These are phyloP conservation scores for Lepidochrysops patricia DNA, from an alignment of 2,888 invertebrate genomes.

Conservation along the genomic window DNA sequence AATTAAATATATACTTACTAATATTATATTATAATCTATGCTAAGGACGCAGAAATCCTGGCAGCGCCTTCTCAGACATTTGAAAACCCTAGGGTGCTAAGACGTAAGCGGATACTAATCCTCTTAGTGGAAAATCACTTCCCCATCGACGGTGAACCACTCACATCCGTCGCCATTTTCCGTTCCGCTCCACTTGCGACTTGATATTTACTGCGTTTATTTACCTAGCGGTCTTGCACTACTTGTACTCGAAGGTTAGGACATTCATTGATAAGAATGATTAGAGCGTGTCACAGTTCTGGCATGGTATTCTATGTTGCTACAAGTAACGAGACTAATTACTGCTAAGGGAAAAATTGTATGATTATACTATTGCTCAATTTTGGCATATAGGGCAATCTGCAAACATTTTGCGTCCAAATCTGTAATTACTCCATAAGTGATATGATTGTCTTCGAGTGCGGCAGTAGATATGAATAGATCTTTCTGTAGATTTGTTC, in stretches of 20 bases:
- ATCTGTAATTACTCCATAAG: no score
- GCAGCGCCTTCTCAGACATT: neutral
- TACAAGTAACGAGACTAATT: no score
- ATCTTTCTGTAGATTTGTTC: no score
- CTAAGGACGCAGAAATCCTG: neutral
- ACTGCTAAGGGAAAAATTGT: no score
- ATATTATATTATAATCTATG: no score
- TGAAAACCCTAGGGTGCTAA: constrained; percentile 13
- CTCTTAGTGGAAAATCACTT: constrained; percentile 27
- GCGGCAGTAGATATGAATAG: no score
- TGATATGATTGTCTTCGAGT: no score
- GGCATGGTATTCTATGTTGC: neutral
- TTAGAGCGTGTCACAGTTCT: neutral
- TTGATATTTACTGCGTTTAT: neutral
- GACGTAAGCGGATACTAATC: constrained; percentile 28
- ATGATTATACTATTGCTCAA: no score
- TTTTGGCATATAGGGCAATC: no score
- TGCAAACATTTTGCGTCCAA: no score
- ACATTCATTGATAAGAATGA: neutral
- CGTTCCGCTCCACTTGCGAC: neutral
- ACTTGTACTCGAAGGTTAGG: neutral
- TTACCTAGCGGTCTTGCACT: neutral
- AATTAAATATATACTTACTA: no score
- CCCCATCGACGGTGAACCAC: constrained; percentile 20
- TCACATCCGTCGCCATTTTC: constrained; percentile 9